Evolutionary conservation across 35 echinoderm and acorn worm species (phyloP), one percentile per base, ranked within the genome.

Genomic region (Ptychodera flava): DNA sequence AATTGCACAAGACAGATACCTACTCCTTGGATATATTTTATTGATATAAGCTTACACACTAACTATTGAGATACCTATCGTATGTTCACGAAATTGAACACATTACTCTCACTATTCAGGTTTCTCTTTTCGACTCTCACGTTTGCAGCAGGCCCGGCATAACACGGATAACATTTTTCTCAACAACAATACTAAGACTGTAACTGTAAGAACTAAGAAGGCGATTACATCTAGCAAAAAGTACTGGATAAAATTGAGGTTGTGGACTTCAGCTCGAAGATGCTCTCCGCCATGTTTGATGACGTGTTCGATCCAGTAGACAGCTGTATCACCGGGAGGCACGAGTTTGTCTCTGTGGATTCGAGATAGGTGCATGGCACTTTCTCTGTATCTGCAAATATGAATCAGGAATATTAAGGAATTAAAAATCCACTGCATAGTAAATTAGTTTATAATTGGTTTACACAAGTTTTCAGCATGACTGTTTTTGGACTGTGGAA

Each of bases 261-360:
- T 89, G 1, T 36, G 28, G 1, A 79, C 81, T 45, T 38, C 15
- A 1, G 89, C 81, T 1, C 93, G 79, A 1, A 94, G 89, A 80
- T 94, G 93, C 0, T 83, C 85, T 10, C 93, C 93, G 31, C 93
- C 93, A 36, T 91, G 91, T 79, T 94, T 91, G n/a, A 91, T 78
- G 30, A 94, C 81, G 78, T 94, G 93, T 75, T 91, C 89, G 16
- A 94, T 90, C 93, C 93, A 94, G 77, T 85, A 85, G 33, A 91
- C 89, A 31, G 86, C 86, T 36, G 88, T 91, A 28, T 94, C 93
- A 16, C 33, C 64, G 16, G 93, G 85, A 33, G 31, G 82, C 30
- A 35, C 1, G 30, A 84, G 79, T 27, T 36, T 31, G 30, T 92
- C 85, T 33, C 79, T 85, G 53, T 88, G 53, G 15, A 92, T 92